phyloP scores from a whole-genome alignment of 2,888 invertebrate genomes.

The Troides oblongomaculatus region DNA sequence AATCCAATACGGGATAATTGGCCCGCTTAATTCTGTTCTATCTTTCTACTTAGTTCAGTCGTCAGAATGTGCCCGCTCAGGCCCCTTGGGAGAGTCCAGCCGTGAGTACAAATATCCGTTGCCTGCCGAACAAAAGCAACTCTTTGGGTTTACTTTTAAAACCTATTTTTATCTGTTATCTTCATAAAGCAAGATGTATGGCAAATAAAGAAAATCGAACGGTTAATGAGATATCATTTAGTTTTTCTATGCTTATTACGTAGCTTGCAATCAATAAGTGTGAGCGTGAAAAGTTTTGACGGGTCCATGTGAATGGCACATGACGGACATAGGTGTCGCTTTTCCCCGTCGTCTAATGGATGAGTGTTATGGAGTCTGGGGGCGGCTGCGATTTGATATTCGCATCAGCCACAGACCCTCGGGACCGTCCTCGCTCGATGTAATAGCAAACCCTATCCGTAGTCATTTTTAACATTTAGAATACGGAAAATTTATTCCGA shows the following conservation, averaged over 20 bases:
- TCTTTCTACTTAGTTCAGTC: conserved; percentile 81
- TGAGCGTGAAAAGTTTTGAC: conserved; percentile 41
- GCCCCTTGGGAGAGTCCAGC: conserved; percentile 75
- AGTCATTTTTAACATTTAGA: conserved; percentile 56
- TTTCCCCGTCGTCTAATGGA: conserved; percentile 66
- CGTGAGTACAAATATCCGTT: conserved; percentile 61
- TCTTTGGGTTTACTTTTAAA: conserved; percentile 53
- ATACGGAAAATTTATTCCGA: conserved; percentile 51
- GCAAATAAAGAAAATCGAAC: conserved; percentile 62
- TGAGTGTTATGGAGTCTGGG: conserved; percentile 68
- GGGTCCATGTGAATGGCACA: conserved; percentile 44
- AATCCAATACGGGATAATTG: conserved; percentile 81
- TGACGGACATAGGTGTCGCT: conserved; percentile 59
- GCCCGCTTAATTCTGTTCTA: conserved; percentile 80
- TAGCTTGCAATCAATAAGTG: conserved; percentile 32
- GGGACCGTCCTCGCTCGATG: conserved; percentile 67
- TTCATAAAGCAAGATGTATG: conserved; percentile 43
- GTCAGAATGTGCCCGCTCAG: conserved; percentile 80
- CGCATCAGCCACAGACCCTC: conserved; percentile 63
- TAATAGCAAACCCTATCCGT: conserved; percentile 59
- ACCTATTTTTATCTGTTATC: conserved; percentile 51
- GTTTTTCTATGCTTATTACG: conserved; percentile 49
- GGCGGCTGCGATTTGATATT: conserved; percentile 76
- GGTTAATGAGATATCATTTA: conserved; percentile 59
- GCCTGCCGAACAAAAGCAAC: conserved; percentile 60